Conservation (phyloP, 2,888 invertebrate species). For the Papilio elwesi region DNA sequence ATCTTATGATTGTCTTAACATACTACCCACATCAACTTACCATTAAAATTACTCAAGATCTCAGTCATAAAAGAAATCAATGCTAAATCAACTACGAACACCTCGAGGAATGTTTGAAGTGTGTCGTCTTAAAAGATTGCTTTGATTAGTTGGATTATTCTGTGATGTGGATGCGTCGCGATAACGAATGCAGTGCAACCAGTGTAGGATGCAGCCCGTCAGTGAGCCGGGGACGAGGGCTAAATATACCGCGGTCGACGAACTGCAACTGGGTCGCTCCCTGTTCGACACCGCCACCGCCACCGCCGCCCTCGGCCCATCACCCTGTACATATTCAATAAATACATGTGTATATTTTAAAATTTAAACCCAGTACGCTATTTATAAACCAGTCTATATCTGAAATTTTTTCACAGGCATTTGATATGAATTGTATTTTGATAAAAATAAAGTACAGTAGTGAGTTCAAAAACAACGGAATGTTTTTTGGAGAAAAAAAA, state of each 20-base stretch:
- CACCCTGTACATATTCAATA: constrained; percentile 42
- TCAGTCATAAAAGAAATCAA: too few relatives aligned
- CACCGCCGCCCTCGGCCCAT: constrained; percentile 36
- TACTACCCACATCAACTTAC: too few relatives aligned
- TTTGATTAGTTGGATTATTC: constrained; percentile 12
- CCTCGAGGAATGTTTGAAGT: neutral
- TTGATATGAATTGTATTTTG: too few relatives aligned
- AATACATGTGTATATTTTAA: constrained; percentile 32
- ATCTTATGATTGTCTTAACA: too few relatives aligned
- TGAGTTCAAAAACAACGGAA: too few relatives aligned
- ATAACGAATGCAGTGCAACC: constrained; percentile 67
- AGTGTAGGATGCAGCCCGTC: constrained; percentile 66
- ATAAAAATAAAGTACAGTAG: too few relatives aligned
- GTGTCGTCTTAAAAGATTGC: neutral
- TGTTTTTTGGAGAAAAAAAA: too few relatives aligned
- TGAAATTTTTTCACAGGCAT: too few relatives aligned
- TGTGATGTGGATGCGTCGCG: constrained; percentile 45
- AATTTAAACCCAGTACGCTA: constrained; percentile 30
- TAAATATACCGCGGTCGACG: constrained; percentile 80
- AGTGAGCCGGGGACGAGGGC: constrained; percentile 57
- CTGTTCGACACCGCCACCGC: constrained; percentile 46
- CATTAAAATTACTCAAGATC: too few relatives aligned
- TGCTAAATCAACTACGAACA: neutral
- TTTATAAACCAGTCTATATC: constrained; percentile 7
- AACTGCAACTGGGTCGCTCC: constrained; percentile 75